Conservation (phyloP, 1,140 invertebrate species). For the Calliphora vicina region DNA sequence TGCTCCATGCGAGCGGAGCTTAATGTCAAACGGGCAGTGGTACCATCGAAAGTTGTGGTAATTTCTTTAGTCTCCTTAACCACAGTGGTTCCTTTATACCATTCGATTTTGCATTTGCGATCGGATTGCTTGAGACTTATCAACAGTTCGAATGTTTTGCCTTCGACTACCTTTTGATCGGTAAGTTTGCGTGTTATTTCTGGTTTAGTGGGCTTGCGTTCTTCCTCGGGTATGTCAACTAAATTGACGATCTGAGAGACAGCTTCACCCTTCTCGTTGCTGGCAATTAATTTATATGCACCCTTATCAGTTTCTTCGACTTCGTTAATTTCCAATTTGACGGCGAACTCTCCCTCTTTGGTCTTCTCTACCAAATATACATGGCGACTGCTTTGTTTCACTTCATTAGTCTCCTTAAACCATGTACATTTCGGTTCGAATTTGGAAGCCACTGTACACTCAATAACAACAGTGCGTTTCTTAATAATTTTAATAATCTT, state of each 20-base stretch:
- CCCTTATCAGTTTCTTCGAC: slow-evolving; percentile 83
- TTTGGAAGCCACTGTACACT: slow-evolving; percentile 87
- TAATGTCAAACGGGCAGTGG: slow-evolving; percentile 77
- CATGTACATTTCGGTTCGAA: slow-evolving; percentile 88
- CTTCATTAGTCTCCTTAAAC: slow-evolving; percentile 84
- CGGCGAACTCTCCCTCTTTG: slow-evolving; percentile 74
- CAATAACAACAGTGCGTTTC: slow-evolving; percentile 88
- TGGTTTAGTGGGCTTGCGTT: slow-evolving; percentile 65
- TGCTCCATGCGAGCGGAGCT: slow-evolving; percentile 74
- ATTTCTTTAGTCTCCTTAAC: slow-evolving; percentile 77
- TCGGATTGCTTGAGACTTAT: slow-evolving; percentile 76
- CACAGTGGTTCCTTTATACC: slow-evolving; percentile 82
- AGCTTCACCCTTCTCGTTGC: slow-evolving; percentile 93
- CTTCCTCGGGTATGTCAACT: slow-evolving; percentile 76
- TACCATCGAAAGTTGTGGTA: slow-evolving; percentile 80
- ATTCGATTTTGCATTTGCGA: slow-evolving; percentile 81
- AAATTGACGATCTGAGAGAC: slow-evolving; percentile 89
- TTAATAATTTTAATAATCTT: slow-evolving; percentile 89
- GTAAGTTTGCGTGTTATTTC: slow-evolving; percentile 78
- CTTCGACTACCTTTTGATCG: slow-evolving; percentile 75
- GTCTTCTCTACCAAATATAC: slow-evolving; percentile 54
- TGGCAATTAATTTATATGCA: slow-evolving; percentile 88
- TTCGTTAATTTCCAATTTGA: slow-evolving; percentile 87
- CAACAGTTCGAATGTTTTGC: slow-evolving; percentile 79
- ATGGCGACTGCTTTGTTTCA: slow-evolving; percentile 72